Evolutionary conservation across 2,888 invertebrate genomes (phyloP), one percentile per base, ranked within the genome.

Genomic region (Pyralis farinalis): DNA sequence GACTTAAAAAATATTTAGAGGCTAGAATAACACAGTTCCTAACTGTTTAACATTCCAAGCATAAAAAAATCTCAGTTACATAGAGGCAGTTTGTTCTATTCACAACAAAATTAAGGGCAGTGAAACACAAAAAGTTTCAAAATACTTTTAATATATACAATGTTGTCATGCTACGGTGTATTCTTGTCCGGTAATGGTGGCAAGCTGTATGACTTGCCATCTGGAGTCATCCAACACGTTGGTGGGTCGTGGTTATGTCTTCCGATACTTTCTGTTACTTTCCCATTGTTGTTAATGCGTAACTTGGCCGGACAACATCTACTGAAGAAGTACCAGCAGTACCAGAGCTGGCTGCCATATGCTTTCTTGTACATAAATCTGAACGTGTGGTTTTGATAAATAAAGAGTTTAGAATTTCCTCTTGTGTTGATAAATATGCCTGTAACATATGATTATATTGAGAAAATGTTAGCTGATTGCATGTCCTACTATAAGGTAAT

Each of bases 301-400:
- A 88, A 57, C 48, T 88, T 88, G 0, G 88, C 88, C 7, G 88
- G 88, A 53, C 88, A 88, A 49, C 88, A 87, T 42, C 87, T 59
- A 35, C 85, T 88, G 65, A 88, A 88, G 80, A 88, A 88, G 47
- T 82, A 87, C 88, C 88, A 88, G 49, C 88, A 88, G 43, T 88
- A 88, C 88, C 88, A 88, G 1, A 88, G 61, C 42, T 88, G 88
- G 55, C 88, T 88, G n/a, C 88, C 88, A 57, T 85, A 88, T 5
- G 87, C 88, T 46, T 87, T 86, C 53, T 88, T 88, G 51, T 88
- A 88, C 88, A 88, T 88, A 44, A 88, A 88, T 49, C 88, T 74
- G 67, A 88, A 88, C 53, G 88, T 88, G 51, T 88, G 88, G 53
- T 88, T 88, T 59, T 88, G 87, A 46, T 88, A 88, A 52, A 88